Base-by-base conservation (phyloP, 2,888 invertebrate genomes). In the Salticus scenicus region DNA sequence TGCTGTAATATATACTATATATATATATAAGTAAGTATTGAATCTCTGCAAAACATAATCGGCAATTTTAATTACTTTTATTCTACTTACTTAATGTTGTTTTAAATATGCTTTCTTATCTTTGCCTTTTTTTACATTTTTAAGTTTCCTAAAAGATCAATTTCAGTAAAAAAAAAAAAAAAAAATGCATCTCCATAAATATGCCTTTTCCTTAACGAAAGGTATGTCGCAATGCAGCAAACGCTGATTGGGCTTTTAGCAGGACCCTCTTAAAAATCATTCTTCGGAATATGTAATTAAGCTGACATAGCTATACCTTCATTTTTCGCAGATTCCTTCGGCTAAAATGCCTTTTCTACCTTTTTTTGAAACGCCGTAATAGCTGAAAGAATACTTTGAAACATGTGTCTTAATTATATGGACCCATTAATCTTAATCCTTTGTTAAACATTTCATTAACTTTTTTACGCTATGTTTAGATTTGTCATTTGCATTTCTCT, bases 361-460 rank as follows among this genome's bases (percentile, higher is more conserved):
- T 41, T 41, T 69, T 69, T 69, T 67, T 67, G 4, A 10, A 4
- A 7, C 37, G 4, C 17, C 17, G 51, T 57, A 74, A 74, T 74
- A 20, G 69, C 37, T 33, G 71, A 31, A 76, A 76, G 31, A 41
- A 70, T 37, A 81, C 81, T 75, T 33, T 74, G 33, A 69, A 66
- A 64, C 79, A 27, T 67, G 47, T 70, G 63, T 74, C 69, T 81
- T 81, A 81, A 83, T 83, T 71, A 64, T 69, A 31, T 67, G 66
- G 42, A 33, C 76, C 74, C 82, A 83, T 83, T 83, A 76, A 71
- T 71, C 63, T 67, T 83, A 83, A 83, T 83, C 71, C 76, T 28
- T 37, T 64, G 28, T 71, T 70, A 27, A 20, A 28, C 42, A 17
- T 67, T 51, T 27, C 17, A 24, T 42, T 66, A 10, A 28, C 41